These are phyloP conservation scores for Drosophila littoralis DNA, from an alignment of 1,140 invertebrate genomes.

Conservation along the genomic window DNA sequence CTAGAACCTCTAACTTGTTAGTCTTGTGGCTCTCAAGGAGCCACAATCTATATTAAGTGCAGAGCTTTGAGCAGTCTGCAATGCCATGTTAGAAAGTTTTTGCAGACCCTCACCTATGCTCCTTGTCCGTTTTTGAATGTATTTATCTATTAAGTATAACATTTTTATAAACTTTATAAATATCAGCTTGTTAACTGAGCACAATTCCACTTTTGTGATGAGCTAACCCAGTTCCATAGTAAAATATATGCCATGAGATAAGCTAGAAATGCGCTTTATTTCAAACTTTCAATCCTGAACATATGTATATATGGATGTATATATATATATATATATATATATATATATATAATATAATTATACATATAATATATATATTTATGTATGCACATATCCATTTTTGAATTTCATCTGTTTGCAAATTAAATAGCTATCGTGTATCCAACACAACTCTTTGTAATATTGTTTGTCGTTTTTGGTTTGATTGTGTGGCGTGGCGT, in stretches of 20 bases:
- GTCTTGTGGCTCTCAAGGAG: no score
- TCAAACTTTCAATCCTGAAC: constrained; percentile 60
- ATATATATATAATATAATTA: constrained; percentile 27
- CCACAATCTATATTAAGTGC: no score
- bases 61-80: no score
- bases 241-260: constrained; percentile 11
- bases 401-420: neutral
- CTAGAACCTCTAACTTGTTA: no score
- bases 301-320: constrained; percentile 8
- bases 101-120: no score
- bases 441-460: constrained; percentile 10
- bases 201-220: no score
- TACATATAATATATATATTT: constrained; percentile 5
- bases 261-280: constrained; percentile 74
- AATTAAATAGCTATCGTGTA: neutral
- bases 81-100: no score
- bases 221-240: neutral
- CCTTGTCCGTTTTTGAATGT: no score
- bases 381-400: neutral
- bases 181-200: no score
- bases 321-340: constrained; percentile 10
- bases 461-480: neutral
- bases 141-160: no score
- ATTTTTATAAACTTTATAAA: no score
- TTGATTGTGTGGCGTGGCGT: constrained; percentile 7